Conservation (phyloP, 2,797 vertebrate genomes). For the Falco columbarius region DNA sequence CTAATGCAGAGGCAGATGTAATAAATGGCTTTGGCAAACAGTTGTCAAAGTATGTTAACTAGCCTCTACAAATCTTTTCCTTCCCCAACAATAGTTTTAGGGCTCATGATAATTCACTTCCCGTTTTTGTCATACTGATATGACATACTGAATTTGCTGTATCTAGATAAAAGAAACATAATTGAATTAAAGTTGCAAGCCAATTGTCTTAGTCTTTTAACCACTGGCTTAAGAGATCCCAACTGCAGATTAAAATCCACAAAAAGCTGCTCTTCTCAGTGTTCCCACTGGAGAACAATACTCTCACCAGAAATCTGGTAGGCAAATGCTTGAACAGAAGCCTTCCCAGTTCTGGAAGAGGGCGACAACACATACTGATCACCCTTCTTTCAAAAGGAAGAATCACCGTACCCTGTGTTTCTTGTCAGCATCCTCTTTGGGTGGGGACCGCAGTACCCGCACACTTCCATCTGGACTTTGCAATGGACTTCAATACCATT, state of each 20-base stretch:
- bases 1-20: slow-evolving; percentile 41
- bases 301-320: not conserved
- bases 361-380: not conserved
- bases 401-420: not conserved
- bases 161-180: slow-evolving; percentile 7
- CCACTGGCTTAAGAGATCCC: not conserved
- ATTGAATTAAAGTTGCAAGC: slow-evolving; percentile 12
- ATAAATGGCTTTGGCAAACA: slow-evolving; percentile 65
- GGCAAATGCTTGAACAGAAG: not conserved
- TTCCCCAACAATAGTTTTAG: slow-evolving; percentile 32
- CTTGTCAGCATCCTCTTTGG: not conserved
- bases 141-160: not conserved
- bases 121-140: slow-evolving; percentile 15
- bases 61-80: slow-evolving; percentile 51
- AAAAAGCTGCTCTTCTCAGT: not conserved
- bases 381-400: not conserved
- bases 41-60: slow-evolving; percentile 46
- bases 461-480: not conserved
- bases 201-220: not conserved
- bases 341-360: not conserved
- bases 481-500: not conserved
- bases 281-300: not conserved
- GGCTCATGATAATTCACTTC: slow-evolving; percentile 19
- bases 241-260: not conserved
- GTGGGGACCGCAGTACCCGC: not conserved